Evolutionary conservation across 2,888 invertebrate species (phyloP), one percentile per base, ranked within the genome.

Genomic region (Folsomia candida): DNA sequence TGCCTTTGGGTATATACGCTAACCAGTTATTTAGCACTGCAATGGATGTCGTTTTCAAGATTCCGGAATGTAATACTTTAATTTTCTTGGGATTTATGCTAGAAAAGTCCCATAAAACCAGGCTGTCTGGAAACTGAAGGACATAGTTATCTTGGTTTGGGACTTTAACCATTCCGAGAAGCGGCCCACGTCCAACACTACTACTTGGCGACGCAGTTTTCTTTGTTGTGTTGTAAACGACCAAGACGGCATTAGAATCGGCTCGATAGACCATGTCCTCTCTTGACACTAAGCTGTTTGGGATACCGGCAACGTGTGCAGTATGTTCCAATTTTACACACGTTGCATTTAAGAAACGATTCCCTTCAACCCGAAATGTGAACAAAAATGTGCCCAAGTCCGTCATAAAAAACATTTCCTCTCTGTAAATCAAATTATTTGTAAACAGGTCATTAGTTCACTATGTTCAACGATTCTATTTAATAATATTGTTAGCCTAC

Each of bases 141-240:
- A 79, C 72, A 62, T 78, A 77, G 27, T 74, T 70, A 24, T 22
- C 61, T 2, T 24, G 37, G n/a, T 72, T 75, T 59, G 74, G 74
- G 11, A 71, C 69, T 28, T 70, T 69, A 0, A 70, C 65, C 18
- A 64, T 51, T 14, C 68, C 66, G n/a, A 78, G 67, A 3, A 79
- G 57, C 18, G 79, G 78, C 3, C 79, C 79, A 51, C 76, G 68
- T 1, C 79, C 79, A 22, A 79, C 59, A 29, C 64, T 71, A n/a
- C 76, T 73, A 22, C 79, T 78, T 1, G 79, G 76, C 22, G 78
- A 78, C 14, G 79, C 79, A 18, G 79, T 78, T 67, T 79, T 79
- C 72, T 79, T 79, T 18, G 72, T 76, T 0, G 79, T 78, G 57
- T 79, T 78, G 64, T 79, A 79, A 37, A 79, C 78, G 1, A 78